These are phyloP conservation scores for Bagarius yarrelli DNA, from an alignment of 2,113 vertebrate genomes.

Conservation along the genomic window DNA sequence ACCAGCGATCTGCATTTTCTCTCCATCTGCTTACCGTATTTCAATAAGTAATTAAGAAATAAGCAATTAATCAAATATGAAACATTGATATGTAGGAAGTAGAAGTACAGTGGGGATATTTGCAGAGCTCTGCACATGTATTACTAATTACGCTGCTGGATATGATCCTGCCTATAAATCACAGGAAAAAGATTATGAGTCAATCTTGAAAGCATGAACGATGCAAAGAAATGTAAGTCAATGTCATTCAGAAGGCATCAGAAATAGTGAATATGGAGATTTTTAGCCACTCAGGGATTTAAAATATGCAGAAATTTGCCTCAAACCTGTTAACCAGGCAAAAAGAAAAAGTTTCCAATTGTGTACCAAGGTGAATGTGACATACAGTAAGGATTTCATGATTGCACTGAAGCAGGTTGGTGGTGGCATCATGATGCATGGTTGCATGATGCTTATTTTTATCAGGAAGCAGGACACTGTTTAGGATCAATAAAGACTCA, in stretches of 20 bases:
- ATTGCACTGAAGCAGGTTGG: not conserved
- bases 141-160: slow-evolving; percentile 1
- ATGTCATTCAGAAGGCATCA: not conserved
- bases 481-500: not conserved
- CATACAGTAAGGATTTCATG: not conserved
- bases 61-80: slow-evolving; percentile 13
- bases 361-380: not conserved
- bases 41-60: slow-evolving; percentile 24
- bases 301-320: no score
- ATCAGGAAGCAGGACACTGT: not conserved
- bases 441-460: not conserved
- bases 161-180: slow-evolving; percentile 6
- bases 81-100: not conserved
- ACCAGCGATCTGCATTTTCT: not conserved
- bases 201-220: slow-evolving; percentile 5
- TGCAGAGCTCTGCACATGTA: not conserved
- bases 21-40: not conserved
- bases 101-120: slow-evolving; percentile 1
- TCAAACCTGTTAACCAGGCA: no score
- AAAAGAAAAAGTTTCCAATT: not conserved
- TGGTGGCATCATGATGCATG: not conserved
- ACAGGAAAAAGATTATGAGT: slow-evolving; percentile 10
- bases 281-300: no score
- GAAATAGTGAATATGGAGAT: not conserved
- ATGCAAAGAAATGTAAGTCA: not conserved